Base-by-base conservation (phyloP, 2,888 invertebrate genomes). In the Rhingia rostrata region DNA sequence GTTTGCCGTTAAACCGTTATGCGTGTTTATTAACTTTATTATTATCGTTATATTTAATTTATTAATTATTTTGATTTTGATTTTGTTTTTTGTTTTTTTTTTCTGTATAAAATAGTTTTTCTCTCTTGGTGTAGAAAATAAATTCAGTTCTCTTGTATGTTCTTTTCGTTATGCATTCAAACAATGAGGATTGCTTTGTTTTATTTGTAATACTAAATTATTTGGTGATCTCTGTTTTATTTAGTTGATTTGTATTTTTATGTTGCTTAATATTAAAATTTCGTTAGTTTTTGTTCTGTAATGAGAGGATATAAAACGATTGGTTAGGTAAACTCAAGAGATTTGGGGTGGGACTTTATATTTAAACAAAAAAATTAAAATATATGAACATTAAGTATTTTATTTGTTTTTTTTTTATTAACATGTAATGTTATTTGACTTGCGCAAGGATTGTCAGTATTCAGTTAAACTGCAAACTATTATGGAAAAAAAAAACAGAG, bases 91-190 rank as follows among this genome's bases (percentile, higher is more conserved):
- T 35, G 9, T 64, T 47, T 43, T 14, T 5, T 45, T 30, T 12
- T 64, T 43, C 12, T 64, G n/a, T 64, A 63, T 69, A 39, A 56
- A 49, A 51, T 41, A 41, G 7, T 43, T 45, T 6, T 41, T 37
- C 6, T 39, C 37, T 58, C 12, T 35, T 45, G 12, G 58, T 58
- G 22, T 70, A 70, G 60, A 72, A 82, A 60, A 82, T 66, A 72
- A 60, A 66, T 41, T 77, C 60, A 66, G 77, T 77, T 82, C 54
- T 47, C 35, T 75, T 80, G 14, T 41, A 14, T 9, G 35, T 58
- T 56, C 32, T 39, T 6, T 37, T 47, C 7, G 35, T 61, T 12
- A 37, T 53, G 43, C 22, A 22, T 22, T 22, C 22, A 22, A 49
- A 37, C 14, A 51, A 49, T 63, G 63, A 74, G 63, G 74, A 58